phyloP scores from a whole-genome alignment of 2,113 vertebrate species.

The Rhea americana region DNA sequence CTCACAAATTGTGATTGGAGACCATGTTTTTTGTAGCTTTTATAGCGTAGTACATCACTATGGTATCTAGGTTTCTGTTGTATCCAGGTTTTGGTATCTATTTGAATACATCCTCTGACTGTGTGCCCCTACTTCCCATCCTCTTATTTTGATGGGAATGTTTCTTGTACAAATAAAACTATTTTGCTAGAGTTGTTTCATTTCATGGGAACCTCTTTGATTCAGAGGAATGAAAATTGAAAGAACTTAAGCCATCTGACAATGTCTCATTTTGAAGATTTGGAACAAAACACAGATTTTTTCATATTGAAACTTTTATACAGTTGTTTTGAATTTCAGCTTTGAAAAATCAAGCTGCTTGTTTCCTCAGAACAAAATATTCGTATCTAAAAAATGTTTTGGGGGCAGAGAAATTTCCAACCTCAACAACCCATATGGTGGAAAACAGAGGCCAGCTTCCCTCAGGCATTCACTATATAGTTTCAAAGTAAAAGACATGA shows the following conservation, averaged over 20 bases:
- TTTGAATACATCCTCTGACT: background rate
- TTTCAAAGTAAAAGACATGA: background rate
- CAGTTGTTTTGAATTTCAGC: background rate
- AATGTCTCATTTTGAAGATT: background rate
- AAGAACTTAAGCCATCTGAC: background rate
- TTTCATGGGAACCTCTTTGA: background rate
- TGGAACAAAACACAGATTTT: background rate
- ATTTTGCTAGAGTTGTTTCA: background rate
- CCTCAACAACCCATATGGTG: background rate
- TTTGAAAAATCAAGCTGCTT: background rate
- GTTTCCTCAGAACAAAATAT: background rate
- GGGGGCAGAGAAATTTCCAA: background rate
- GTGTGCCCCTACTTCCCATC: background rate
- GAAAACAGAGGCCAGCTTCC: background rate
- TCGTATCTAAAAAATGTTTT: background rate
- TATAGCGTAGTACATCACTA: background rate
- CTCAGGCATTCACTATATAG: background rate
- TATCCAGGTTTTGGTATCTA: background rate
- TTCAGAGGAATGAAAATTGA: background rate
- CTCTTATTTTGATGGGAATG: background rate
- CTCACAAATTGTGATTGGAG: background rate
- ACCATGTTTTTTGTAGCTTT: background rate
- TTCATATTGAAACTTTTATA: background rate
- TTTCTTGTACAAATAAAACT: background rate
- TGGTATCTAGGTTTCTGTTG: background rate